Conservation (phyloP, 2,113 vertebrate species). For the Choloepus hoffmanni region DNA sequence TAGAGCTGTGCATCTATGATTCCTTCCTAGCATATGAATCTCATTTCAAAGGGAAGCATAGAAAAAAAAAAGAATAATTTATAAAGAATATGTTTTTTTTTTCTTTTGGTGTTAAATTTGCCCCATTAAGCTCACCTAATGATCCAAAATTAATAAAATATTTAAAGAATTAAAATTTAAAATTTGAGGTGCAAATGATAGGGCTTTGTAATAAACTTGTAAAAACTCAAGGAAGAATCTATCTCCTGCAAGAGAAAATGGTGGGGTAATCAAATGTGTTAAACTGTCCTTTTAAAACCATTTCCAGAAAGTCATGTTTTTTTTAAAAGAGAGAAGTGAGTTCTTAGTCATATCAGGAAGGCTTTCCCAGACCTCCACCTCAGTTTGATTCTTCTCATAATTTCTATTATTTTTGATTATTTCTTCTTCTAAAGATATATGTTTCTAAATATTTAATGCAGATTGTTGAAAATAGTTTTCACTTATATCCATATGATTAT, state of each 20-base stretch:
- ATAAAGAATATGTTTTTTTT: neutral
- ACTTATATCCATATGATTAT: neutral
- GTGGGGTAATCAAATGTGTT: neutral
- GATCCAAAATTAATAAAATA: neutral
- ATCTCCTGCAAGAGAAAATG: neutral
- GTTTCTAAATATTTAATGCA: neutral
- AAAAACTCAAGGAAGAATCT: neutral
- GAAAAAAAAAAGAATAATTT: neutral
- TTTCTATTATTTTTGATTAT: neutral
- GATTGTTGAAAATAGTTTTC: neutral
- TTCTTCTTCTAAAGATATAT: neutral
- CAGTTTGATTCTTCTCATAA: neutral
- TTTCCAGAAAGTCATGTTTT: slow-evolving; percentile 37
- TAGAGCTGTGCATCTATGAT: neutral
- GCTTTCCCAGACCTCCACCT: neutral
- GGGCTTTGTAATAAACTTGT: neutral
- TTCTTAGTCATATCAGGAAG: neutral
- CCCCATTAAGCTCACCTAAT: neutral
- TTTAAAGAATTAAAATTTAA: slow-evolving; percentile 34
- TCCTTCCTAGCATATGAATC: neutral
- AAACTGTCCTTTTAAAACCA: neutral
- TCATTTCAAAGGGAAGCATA: neutral
- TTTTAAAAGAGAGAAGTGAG: neutral
- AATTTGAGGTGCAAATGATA: slow-evolving; percentile 6
- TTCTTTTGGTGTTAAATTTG: neutral